A percentile compares a stretch with the other conserved stretches of the same genome.
phyloP scores from a whole-genome alignment of 2,888 invertebrate species.

The Linyphia triangularis region DNA sequence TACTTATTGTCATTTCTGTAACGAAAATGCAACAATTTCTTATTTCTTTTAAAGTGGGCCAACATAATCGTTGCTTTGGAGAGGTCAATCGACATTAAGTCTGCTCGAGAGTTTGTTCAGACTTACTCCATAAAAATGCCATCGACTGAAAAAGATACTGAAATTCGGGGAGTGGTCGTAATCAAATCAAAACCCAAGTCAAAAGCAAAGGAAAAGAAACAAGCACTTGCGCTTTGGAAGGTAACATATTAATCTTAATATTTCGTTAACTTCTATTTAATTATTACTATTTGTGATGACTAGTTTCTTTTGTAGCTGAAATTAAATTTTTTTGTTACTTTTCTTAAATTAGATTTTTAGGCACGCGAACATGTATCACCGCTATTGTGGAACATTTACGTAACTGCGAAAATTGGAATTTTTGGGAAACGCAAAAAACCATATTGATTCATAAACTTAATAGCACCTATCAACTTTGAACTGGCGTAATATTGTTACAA shows the following conservation, averaged over 20 bases:
- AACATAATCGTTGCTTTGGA: slow-evolving; percentile 98
- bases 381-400: too few species aligned
- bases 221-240: slow-evolving; percentile 98
- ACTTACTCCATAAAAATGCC: slow-evolving; percentile 94
- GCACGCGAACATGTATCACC: background rate
- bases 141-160: slow-evolving; percentile 83
- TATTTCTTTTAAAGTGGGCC: slow-evolving; percentile 88
- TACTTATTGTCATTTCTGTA: too few species aligned
- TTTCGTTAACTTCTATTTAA: background rate
- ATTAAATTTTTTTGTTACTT: background rate
- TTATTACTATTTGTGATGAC: background rate
- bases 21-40: too few species aligned
- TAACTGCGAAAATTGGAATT: too few species aligned
- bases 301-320: background rate
- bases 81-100: slow-evolving; percentile 92
- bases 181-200: slow-evolving; percentile 98
- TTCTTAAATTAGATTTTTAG: background rate
- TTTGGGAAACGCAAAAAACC: too few species aligned
- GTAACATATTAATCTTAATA: slow-evolving; percentile 81
- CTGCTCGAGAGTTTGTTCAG: slow-evolving; percentile 93
- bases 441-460: too few species aligned
- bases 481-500: too few species aligned
- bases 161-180: slow-evolving; percentile 96
- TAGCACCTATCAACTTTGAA: too few species aligned
- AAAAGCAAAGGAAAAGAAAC: slow-evolving; percentile 95